These are phyloP conservation scores for Drosophila algonquin DNA, from an alignment of 2,888 invertebrate species.

Conservation along the genomic window DNA sequence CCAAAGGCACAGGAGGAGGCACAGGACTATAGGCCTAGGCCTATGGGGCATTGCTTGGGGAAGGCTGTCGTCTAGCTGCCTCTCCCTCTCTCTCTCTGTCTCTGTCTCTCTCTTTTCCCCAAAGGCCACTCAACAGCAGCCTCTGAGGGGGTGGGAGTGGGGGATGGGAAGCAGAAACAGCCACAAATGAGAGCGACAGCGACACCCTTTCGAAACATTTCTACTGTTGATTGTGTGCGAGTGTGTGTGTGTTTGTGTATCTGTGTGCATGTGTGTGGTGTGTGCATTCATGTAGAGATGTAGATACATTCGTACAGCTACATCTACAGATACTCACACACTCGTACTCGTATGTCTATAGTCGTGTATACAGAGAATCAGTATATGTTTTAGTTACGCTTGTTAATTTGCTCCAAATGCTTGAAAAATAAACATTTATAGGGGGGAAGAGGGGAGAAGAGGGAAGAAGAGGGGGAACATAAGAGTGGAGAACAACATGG, in stretches of 20 bases:
- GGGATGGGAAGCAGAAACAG: conserved; percentile 7
- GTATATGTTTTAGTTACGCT: conserved; percentile 55
- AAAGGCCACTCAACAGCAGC: conserved; percentile 37
- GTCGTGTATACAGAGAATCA: conserved; percentile 22
- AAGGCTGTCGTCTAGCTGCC: conserved; percentile 27
- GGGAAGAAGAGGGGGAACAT: conserved; percentile 5
- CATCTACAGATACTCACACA: not conserved
- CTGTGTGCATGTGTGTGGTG: not conserved
- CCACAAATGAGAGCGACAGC: conserved; percentile 59
- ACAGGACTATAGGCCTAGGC: conserved; percentile 22
- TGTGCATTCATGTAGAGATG: conserved; percentile 9
- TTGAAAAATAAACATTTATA: conserved; percentile 36
- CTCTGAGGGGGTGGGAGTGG: not conserved
- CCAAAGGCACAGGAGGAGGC: conserved; percentile 2
- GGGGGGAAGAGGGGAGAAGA: not conserved
- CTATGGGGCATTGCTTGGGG: conserved; percentile 39
- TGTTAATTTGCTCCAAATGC: conserved; percentile 71
- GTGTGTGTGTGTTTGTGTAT: conserved; percentile 8
- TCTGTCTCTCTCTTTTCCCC: not conserved
- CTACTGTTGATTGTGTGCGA: conserved; percentile 24
- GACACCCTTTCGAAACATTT: conserved; percentile 69
- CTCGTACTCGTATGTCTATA: conserved; percentile 1
- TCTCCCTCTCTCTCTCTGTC: not conserved
- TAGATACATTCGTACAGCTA: conserved; percentile 8
- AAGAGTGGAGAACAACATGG: not conserved